Evolutionary conservation across 2,888 invertebrate genomes (phyloP), one percentile per base, ranked within the genome.

Genomic region (Tiliacea aurago): DNA sequence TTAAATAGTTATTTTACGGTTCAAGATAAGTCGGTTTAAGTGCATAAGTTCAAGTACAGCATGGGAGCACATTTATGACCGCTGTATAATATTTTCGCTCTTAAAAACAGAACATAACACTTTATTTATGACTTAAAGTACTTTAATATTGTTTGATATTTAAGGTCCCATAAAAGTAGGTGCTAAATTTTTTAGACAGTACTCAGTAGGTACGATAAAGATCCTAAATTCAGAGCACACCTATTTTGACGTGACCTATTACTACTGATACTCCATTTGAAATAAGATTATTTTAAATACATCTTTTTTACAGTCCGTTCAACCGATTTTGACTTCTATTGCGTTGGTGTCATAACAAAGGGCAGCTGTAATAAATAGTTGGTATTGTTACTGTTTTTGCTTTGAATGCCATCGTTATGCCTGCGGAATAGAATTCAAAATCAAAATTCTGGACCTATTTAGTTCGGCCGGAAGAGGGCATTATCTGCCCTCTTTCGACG

Each of bases 1-100:
- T 85, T 69, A 85, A 79, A 82, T 71, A 82, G 53, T 73, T 83
- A 71, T 85, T 82, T 83, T 79, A 83, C 41, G 73, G 66, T 56
- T 45, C n/a, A 61, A 64, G 73, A 85, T 84, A 83, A 74, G 62
- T 67, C 37, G 33, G 45, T 76, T 76, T 76, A 65, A 78, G 70
- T 49, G 69, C 55, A 73, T 70, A 80, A 70, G 70, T 71, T 72
- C 33, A 78, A 76, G 63, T 68, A 76, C 62, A 70, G 70, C 61
- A 76, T 73, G 18, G 18, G 69, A 71, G 66, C 74, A 69, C 69
- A 80, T 83, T 83, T 83, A 85, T 70, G 85, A 67, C n/a, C 10
- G 73, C n/a, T 64, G 45, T 85, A 59, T 79, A 69, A 85, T 82
- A 85, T 78, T 83, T 70, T 62, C 0, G 47, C 61, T 41, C 49